Evolutionary conservation across 2,888 invertebrate genomes (phyloP).

Genomic region (Drosophila subsilvestris): DNA sequence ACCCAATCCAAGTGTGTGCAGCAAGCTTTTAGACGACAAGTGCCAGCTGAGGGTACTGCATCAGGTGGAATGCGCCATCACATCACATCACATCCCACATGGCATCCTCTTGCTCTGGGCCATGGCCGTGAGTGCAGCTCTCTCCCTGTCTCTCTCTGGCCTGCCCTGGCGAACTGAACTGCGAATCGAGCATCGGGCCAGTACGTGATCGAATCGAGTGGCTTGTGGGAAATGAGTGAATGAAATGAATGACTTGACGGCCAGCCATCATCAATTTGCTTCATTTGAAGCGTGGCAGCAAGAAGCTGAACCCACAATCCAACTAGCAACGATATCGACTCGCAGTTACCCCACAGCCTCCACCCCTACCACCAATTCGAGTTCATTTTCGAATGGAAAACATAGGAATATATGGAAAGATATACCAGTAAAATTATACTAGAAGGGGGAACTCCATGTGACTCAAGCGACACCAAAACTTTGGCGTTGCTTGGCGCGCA

Average conservation of each 20-base stretch:
- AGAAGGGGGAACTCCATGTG: too few species aligned
- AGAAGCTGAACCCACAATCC: background rate
- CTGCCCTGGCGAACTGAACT: too few species aligned
- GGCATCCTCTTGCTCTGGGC: background rate
- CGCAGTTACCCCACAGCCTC: too few species aligned
- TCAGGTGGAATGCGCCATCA: background rate
- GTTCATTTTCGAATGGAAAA: too few species aligned
- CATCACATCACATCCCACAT: too few species aligned
- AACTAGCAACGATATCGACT: too few species aligned
- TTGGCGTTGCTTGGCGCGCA: too few species aligned
- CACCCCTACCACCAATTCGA: too few species aligned
- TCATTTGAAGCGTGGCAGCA: slow-evolving; percentile 42
- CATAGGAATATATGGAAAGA: too few species aligned
- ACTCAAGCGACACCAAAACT: too few species aligned
- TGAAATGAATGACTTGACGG: slow-evolving; percentile 15
- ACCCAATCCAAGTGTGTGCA: slow-evolving; percentile 30
- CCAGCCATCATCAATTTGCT: slow-evolving; percentile 71
- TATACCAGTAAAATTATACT: too few species aligned
- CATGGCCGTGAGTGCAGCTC: background rate
- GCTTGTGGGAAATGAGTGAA: background rate
- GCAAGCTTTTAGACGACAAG: slow-evolving; percentile 44
- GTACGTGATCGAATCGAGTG: background rate
- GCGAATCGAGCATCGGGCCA: background rate
- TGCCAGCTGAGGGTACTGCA: slow-evolving; percentile 10
- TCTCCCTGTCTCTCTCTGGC: too few species aligned